Base-by-base conservation (phyloP, 2,797 vertebrate genomes). In the Parotocinclus haroldoi region DNA sequence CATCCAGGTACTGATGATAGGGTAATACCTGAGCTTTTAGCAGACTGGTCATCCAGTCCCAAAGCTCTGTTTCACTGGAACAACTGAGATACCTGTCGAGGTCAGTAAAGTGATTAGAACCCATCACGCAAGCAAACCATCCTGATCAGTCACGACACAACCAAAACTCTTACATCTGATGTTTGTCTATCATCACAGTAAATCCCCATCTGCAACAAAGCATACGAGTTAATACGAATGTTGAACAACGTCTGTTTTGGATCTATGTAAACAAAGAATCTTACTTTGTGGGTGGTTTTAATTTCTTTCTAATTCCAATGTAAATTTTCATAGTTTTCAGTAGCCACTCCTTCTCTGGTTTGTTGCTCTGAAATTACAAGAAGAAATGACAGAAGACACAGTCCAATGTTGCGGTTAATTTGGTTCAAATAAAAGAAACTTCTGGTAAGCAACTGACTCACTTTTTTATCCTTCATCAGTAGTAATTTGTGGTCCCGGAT, bases 11-110 rank as follows among this genome's bases (percentile, higher is more conserved):
- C 7, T 52, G 8, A 14, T 48, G 46, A 48, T 65, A 72, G 18
- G 9, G 9, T 11, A 39, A 52, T 76, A 94, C 93, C 94, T 98
- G 95, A 68, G 94, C 92, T 82, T 92, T 95, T 54, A 99, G 91
- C 79, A 98, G 94, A 83, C 91, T 91, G 60, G 90, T 93, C 76
- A 93, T 93, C 96, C 96, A 99, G 78, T 96, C 94, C 96, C 96
- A 99, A 76, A 97, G 88, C 62, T 98, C 95, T 0, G 89, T 82
- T 80, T 95, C 92, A 1, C 84, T 86, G 0, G 78, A 80, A 71
- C 94, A 98, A 76, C 92, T 92, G 67, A 99, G 82, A 78, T 83
- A 98, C 79, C 96, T 97, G 84, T 60, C 12, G 27, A 46, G 16
- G 19, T 52, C 14, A 63, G 3, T 10, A 71, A 54, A 71, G 4